phyloP scores from a whole-genome alignment of 64 coral and sea anemone species.

The Montipora cactus region DNA sequence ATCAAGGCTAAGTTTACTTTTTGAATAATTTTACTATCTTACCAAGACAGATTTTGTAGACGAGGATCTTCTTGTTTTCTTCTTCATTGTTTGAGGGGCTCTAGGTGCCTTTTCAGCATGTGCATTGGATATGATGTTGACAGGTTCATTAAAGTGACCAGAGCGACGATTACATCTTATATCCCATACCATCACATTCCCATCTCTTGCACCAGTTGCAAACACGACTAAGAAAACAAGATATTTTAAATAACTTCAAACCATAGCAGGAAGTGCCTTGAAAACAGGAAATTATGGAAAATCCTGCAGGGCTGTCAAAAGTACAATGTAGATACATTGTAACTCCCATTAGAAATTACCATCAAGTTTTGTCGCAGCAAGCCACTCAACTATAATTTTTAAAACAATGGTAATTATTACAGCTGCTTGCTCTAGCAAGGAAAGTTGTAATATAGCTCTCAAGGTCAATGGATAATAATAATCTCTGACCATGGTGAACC shows the following conservation, averaged over 20 bases:
- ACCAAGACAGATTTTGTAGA: conserved; percentile 52
- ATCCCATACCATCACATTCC: conserved; percentile 99
- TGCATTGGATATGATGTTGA: conserved; percentile 82
- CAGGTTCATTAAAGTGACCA: conserved; percentile 79
- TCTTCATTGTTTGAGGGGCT: conserved; percentile 52
- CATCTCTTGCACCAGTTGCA: conserved; percentile 94
- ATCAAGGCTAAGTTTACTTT: background rate
- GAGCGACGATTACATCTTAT: conserved; percentile 87
- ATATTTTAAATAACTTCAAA: background rate
- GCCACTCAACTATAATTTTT: no score
- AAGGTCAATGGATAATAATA: no score
- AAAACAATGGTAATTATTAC: no score
- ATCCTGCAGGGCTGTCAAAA: no score
- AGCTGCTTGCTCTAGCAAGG: no score
- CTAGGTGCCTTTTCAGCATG: conserved; percentile 65
- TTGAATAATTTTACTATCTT: conserved; percentile 4
- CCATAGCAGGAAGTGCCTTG: no score
- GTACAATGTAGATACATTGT: background rate
- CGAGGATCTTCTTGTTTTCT: conserved; percentile 60
- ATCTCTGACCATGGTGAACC: no score
- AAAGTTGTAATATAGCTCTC: no score
- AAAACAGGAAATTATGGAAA: no score
- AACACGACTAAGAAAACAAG: conserved; percentile 80
- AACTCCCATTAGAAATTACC: background rate
- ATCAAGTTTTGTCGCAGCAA: no score